phyloP scores from a whole-genome alignment of 2,888 invertebrate species.

The Gymnosoma rotundatum region DNA sequence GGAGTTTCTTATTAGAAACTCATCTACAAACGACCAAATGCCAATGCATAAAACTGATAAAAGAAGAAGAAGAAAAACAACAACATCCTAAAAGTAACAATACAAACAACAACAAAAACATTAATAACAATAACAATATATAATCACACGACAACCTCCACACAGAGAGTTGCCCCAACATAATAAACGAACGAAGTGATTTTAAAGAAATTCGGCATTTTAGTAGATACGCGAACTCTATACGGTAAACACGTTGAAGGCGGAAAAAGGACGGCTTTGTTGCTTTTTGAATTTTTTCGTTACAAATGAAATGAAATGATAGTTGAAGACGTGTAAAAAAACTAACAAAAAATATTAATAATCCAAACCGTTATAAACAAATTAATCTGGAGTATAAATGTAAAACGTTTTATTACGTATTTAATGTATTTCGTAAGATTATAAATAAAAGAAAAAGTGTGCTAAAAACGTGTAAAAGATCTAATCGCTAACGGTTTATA shows the following conservation, averaged over 20 bases:
- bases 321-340: slow-evolving; percentile 50
- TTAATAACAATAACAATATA: slow-evolving; percentile 17
- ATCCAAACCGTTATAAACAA: slow-evolving; percentile 17
- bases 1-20: slow-evolving; percentile 66
- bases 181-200: slow-evolving; percentile 61
- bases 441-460: slow-evolving; percentile 4
- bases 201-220: slow-evolving; percentile 69
- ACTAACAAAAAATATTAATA: slow-evolving; percentile 22
- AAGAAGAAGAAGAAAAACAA: slow-evolving; percentile 3
- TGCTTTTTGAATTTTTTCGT: slow-evolving; percentile 52
- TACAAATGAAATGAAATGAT: slow-evolving; percentile 26
- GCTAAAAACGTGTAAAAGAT: slow-evolving; percentile 18
- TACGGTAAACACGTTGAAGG: slow-evolving; percentile 71
- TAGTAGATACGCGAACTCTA: slow-evolving; percentile 74
- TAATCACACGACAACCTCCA: slow-evolving; percentile 45
- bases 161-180: slow-evolving; percentile 62
- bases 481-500: slow-evolving; percentile 26
- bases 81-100: slow-evolving; percentile 37
- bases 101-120: slow-evolving; percentile 19
- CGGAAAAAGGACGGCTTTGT: slow-evolving; percentile 52
- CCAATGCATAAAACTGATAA: slow-evolving; percentile 48
- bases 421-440: slow-evolving; percentile 17
- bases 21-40: slow-evolving; percentile 44
- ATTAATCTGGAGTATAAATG: slow-evolving; percentile 7
- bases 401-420: background rate